Base-by-base conservation (phyloP, 1,140 invertebrate species). In the Harpegnathos saltator region DNA sequence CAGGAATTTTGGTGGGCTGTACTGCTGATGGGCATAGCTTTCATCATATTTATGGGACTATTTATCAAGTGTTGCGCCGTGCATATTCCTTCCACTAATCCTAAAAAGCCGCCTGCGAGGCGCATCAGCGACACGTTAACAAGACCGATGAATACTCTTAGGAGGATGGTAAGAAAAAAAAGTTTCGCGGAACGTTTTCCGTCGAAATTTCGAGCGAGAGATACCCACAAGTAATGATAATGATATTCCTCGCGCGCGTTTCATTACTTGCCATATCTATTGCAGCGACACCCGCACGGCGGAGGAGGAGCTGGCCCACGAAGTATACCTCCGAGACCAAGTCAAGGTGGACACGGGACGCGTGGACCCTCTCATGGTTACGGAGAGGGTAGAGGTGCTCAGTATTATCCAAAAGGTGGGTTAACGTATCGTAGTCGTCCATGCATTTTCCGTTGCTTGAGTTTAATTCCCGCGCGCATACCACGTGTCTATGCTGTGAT, bases 61-160 rank as follows among this genome's bases (percentile, higher is more conserved):
- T 99, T 99, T 94, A 99, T 99, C 89, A 99, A 99, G 93, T 99
- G 99, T 92, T 99, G 99, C 95, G 99, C 99, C 17, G 99, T 99
- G 69, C 99, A 99, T 93, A 99, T 99, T 58, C 99, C 99, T 22
- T 99, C 98, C 63, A 98, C 97, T 68, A 99, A 99, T 96, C 99
- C 99, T 12, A 98, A 98, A 92, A 97, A 98, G 90, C 97, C 97
- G 65, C 97, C 98, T 0, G 97, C 97, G 5, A 95, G 97, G 85
- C 96, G 97, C 78, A 96, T 98, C 82, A 97, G 97, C 85, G 98
- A 99, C 93, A 98, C 98, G 15, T 94, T 99, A 14, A 95, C 98
- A 58, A 95, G 97, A 85, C 98, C 98, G 17, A 98, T 98, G 96
- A 97, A 98, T 91, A 98, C 98, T 29, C 93, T 98, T 38, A 95